Percentiles rank a stretch among this genome's conserved stretches.
phyloP scores from a whole-genome alignment of 1,140 invertebrate species.

The Venturia canescens region DNA sequence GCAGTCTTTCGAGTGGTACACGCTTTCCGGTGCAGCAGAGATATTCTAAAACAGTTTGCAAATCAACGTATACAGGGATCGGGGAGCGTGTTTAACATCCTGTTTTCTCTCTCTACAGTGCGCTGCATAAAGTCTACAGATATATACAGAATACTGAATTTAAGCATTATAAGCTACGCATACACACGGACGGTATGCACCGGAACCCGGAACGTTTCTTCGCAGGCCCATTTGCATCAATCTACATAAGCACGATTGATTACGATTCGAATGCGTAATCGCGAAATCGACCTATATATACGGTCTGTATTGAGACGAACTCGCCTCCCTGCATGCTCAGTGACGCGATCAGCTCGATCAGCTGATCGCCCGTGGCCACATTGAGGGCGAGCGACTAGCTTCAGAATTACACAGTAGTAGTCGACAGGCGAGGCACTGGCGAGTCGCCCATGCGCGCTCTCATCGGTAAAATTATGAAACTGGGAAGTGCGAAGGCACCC shows the following conservation, averaged over 20 bases:
- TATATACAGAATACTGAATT: conserved; percentile 13
- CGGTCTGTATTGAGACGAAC: background rate
- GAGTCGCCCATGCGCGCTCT: no score
- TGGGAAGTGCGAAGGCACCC: no score
- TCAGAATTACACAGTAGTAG: no score
- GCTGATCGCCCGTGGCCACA: no score
- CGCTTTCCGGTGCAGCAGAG: background rate
- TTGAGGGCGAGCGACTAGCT: no score
- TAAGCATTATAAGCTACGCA: background rate
- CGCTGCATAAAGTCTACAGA: background rate
- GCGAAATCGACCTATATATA: conserved; percentile 1
- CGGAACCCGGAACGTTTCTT: conserved; percentile 57
- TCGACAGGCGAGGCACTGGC: no score
- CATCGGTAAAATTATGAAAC: no score
- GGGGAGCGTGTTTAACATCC: background rate
- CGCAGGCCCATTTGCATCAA: conserved; percentile 61
- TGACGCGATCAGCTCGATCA: no score
- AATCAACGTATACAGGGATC: background rate
- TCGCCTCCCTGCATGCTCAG: background rate
- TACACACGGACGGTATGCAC: background rate
- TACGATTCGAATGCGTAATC: conserved; percentile 39
- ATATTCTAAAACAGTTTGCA: background rate
- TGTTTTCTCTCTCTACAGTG: background rate
- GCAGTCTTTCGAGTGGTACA: background rate
- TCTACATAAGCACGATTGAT: conserved; percentile 63